phyloP scores from a whole-genome alignment of 2,113 vertebrate genomes.

The Corythaixoides concolor region DNA sequence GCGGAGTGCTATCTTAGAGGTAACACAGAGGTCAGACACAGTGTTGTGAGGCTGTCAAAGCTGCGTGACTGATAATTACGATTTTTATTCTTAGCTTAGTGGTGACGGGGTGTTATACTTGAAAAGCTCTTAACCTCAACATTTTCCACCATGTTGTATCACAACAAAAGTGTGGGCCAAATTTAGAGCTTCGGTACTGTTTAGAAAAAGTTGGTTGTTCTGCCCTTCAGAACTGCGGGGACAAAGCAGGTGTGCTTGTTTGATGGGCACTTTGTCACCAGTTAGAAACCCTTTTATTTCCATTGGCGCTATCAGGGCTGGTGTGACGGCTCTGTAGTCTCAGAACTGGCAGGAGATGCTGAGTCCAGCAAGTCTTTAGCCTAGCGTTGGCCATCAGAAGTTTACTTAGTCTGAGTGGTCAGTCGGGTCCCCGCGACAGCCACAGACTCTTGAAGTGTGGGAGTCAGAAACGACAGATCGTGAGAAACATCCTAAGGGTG shows the following conservation, averaged over 20 bases:
- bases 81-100: conserved; percentile 21
- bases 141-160: conserved; percentile 8
- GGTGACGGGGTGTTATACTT: background rate
- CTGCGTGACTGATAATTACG: background rate
- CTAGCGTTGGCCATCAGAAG: background rate
- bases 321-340: background rate
- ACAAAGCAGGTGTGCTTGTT: background rate
- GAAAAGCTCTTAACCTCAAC: conserved; percentile 15
- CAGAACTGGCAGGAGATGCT: background rate
- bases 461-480: background rate
- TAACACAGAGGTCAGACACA: background rate
- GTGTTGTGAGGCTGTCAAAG: background rate
- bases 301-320: background rate
- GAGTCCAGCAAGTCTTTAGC: background rate
- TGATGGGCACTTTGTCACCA: background rate
- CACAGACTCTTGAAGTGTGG: background rate
- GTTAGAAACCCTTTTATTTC: conserved; percentile 13
- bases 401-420: background rate
- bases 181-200: conserved; percentile 10
- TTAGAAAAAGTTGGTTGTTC: conserved; percentile 14
- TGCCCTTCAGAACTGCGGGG: background rate
- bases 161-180: background rate
- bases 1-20: background rate
- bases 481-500: background rate
- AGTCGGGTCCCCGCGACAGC: rapidly evolving